Evolutionary conservation across 2,797 vertebrate genomes (phyloP), one percentile per base, ranked within the genome.

Genomic region (Scarus forsteni): DNA sequence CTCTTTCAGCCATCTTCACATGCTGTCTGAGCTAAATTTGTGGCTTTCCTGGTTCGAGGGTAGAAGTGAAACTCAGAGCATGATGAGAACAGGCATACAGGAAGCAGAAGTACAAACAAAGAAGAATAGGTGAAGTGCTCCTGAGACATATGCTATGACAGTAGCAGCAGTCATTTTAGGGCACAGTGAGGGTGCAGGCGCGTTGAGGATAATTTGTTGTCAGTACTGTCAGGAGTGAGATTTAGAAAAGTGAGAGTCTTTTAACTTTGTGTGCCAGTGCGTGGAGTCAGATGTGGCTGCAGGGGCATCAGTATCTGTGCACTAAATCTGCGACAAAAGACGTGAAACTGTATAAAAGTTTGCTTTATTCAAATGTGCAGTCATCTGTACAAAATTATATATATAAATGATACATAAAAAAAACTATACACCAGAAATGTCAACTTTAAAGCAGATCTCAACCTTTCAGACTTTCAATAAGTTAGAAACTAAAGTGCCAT

Each of bases 11-110:
- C 39, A 46, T 55, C 51, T 60, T 67, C 75, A 72, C 61, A 27
- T 53, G 40, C 8, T 46, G 50, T 73, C 64, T 19, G 68, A 68
- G 71, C 73, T 73, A 77, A 77, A 90, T 83, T 62, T 85, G 74
- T 70, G 68, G 65, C 58, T 90, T 93, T 93, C 90, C 92, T 85
- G 88, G 78, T 79, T 74, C 38, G 45, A 44, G 70, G 45, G 77
- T 75, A 89, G 84, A 85, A 83, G 78, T 78, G 76, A 92, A 87
- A 87, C 85, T 76, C 60, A 60, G 70, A 78, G 62, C 62, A 7
- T 38, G 74, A 88, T 71, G 52, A 78, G 73, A 72, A 38, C 61
- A 83, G 79, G 72, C 77, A 54, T 46, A 65, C 71, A 83, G 83
- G 79, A 88, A 82, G 62, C 67, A 50, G 1, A 53, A 42, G 19